Percentiles rank a stretch among this genome's conserved stretches.
Evolutionary conservation across 2,113 vertebrate species (phyloP).

Genomic region (Mustela lutreola): DNA sequence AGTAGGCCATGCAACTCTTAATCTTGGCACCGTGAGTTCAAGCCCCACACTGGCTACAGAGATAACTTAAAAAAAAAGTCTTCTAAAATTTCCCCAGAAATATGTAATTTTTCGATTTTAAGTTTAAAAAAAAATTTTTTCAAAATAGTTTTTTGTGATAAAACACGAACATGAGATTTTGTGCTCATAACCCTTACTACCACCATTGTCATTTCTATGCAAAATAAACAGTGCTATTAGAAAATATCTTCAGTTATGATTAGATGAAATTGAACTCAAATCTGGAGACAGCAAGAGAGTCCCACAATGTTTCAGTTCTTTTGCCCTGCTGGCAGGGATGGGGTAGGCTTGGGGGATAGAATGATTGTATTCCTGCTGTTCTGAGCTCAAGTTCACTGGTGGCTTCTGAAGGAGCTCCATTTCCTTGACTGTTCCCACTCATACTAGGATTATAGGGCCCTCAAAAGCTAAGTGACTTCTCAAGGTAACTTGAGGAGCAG

Average conservation of each 20-base stretch:
- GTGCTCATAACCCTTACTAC: background rate
- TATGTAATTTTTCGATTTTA: conserved; percentile 16
- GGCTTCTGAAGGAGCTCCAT: background rate
- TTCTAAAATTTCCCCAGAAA: conserved; percentile 39
- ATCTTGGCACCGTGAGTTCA: background rate
- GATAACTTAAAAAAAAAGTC: background rate
- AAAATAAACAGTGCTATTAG: conserved; percentile 40
- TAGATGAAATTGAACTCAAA: background rate
- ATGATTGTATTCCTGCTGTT: background rate
- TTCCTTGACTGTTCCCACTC: background rate
- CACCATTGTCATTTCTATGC: background rate
- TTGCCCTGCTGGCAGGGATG: background rate
- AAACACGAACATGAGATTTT: conserved; percentile 27
- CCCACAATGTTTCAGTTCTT: background rate
- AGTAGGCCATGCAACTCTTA: background rate
- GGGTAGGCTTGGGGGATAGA: no score
- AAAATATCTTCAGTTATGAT: background rate
- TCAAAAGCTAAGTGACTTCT: background rate
- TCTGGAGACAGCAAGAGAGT: background rate
- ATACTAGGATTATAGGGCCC: background rate
- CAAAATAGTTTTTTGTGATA: background rate
- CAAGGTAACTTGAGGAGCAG: background rate
- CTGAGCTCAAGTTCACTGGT: background rate
- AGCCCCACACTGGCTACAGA: background rate
- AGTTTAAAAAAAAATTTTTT: background rate